These are phyloP conservation scores for Aspidiotus rigidus DNA, from an alignment of 2,888 invertebrate species.

Conservation along the genomic window DNA sequence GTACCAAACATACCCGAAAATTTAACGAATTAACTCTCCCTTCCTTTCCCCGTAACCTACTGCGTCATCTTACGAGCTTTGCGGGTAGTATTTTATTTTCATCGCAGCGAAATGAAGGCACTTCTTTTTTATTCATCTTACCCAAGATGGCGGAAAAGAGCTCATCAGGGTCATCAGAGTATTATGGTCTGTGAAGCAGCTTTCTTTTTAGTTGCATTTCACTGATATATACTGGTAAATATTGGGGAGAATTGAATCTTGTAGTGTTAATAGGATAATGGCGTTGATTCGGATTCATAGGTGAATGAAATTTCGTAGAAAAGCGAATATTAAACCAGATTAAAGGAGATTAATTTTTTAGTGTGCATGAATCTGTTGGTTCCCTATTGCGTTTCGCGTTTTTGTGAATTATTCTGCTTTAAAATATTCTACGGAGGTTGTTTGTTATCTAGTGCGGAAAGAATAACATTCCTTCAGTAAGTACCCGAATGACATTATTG, in stretches of 20 bases:
- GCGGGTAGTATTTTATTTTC: too few relatives aligned
- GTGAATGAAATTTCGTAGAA: conserved; percentile 22
- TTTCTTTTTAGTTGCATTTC: not conserved
- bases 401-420: conserved; percentile 6
- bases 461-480: conserved; percentile 1
- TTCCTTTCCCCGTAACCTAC: too few relatives aligned
- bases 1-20: too few relatives aligned
- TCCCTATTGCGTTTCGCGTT: conserved; percentile 9
- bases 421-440: conserved; percentile 18
- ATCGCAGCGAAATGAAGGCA: too few relatives aligned
- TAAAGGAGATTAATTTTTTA: not conserved
- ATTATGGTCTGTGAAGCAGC: not conserved
- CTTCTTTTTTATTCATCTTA: too few relatives aligned
- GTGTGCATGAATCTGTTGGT: conserved; percentile 10
- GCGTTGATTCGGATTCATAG: conserved; percentile 32
- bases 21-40: too few relatives aligned
- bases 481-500: not conserved
- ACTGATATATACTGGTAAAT: conserved; percentile 31
- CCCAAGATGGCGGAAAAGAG: too few relatives aligned
- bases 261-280: conserved; percentile 23
- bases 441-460: conserved; percentile 8
- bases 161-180: not conserved
- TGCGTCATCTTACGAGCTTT: too few relatives aligned
- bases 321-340: conserved; percentile 5
- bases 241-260: conserved; percentile 27